Evolutionary conservation across 2,797 vertebrate genomes (phyloP), one percentile per base, ranked within the genome.

Genomic region (Delichon dasypus): DNA sequence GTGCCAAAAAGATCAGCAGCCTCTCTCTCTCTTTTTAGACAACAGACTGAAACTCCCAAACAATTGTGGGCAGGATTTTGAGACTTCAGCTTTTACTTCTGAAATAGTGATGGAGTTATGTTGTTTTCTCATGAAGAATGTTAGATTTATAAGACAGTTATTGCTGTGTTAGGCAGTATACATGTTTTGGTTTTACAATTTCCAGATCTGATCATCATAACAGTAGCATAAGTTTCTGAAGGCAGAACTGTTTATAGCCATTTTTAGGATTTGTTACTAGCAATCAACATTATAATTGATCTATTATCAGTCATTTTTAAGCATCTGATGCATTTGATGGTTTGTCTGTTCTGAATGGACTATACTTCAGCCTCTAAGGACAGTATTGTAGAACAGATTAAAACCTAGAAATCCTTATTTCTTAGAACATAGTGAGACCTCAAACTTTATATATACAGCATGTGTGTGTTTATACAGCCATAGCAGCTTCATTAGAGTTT

Each of bases 391-490:
- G 29, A 10, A 48, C 5, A 77, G 21, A 17, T 0, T 14, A 38
- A 61, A n/a, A 53, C 13, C 1, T 30, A 53, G 29, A 71, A 83
- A 42, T 67, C 16, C 4, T 83, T 65, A 20, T 50, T 79, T 9
- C 26, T 48, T 13, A 30, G 9, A 47, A n/a, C 8, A 23, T 1
- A 45, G 7, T 11, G 8, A 62, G 7, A 68, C 10, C 29, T 40
- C 3, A 5, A 32, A 14, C 4, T 70, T 64, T 2, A 4, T 25
- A 11, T 2, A 4, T 15, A 5, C 3, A 23, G 2, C 34, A 5
- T 7, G 4, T 25, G 7, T 26, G 13, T 47, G 4, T 58, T 19
- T 58, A 15, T 25, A 19, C 3, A 64, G 11, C 8, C 6, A 30
- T 8, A 25, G 19, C 2, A 29, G 11, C 21, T 70, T 65, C 27